Percentiles rank a stretch among this genome's conserved stretches.
These are phyloP conservation scores for Mareca penelope DNA, from an alignment of 2,797 vertebrate genomes.

Conservation along the genomic window DNA sequence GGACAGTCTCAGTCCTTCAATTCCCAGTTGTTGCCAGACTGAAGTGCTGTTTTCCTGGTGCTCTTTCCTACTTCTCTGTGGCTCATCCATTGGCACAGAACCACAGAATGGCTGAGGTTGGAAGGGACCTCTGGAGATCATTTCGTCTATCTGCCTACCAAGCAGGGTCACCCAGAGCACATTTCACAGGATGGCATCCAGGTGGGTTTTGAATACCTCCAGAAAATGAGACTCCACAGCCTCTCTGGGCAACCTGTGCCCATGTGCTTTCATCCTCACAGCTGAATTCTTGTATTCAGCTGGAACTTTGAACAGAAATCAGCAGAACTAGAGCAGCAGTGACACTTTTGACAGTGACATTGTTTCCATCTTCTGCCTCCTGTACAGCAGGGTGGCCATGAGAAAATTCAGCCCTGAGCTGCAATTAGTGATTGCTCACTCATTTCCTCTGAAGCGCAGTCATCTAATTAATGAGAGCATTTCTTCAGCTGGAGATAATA, in stretches of 20 bases:
- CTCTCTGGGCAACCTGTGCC: too few species aligned
- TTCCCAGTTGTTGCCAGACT: neutral
- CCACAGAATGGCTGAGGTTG: too few species aligned
- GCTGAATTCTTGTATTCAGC: too few species aligned
- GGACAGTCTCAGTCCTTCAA: neutral
- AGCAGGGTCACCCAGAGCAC: too few species aligned
- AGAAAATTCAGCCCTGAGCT: neutral
- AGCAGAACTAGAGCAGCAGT: neutral
- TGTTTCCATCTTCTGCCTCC: neutral
- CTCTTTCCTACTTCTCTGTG: neutral
- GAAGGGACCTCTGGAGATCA: too few species aligned
- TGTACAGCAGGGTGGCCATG: neutral
- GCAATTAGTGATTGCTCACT: neutral
- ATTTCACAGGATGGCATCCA: too few species aligned
- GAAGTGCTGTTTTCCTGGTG: neutral
- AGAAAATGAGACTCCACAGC: too few species aligned
- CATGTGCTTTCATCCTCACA: too few species aligned
- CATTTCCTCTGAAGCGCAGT: neutral
- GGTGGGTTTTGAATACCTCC: too few species aligned
- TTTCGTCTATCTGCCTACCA: too few species aligned
- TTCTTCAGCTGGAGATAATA: neutral
- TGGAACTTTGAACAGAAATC: neutral
- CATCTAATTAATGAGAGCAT: neutral
- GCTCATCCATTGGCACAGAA: neutral
- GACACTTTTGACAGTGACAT: neutral